phyloP scores from a whole-genome alignment of 2,888 invertebrate genomes.

The Lasioglossum marginatum region DNA sequence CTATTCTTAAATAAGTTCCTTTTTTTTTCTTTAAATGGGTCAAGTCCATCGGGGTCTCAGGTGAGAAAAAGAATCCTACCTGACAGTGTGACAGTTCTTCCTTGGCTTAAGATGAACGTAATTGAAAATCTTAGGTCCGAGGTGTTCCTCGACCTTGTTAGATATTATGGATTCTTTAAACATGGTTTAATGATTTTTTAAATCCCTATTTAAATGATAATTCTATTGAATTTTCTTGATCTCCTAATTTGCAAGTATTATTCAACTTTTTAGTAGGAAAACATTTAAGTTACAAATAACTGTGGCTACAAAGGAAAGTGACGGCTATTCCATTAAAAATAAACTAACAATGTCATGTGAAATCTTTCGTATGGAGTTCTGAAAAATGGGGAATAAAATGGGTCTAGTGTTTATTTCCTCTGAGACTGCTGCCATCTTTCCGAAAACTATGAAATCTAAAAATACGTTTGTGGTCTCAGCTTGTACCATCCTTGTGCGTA shows the following conservation, averaged over 20 bases:
- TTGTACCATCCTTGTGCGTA: background rate
- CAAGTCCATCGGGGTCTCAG: background rate
- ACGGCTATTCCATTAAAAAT: background rate
- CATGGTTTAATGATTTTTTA: no score
- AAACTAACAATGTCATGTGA: background rate
- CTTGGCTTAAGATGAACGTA: background rate
- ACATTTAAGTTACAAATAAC: background rate
- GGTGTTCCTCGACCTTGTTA: background rate
- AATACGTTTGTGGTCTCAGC: background rate
- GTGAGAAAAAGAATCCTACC: background rate
- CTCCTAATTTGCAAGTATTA: background rate
- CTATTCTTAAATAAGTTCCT: background rate
- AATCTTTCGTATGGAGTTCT: background rate
- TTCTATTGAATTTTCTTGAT: background rate
- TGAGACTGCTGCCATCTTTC: background rate
- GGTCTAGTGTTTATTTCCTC: background rate
- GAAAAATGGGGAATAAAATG: background rate
- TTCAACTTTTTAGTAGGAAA: background rate
- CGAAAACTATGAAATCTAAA: conserved; percentile 2
- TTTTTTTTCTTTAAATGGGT: background rate
- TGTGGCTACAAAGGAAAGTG: background rate
- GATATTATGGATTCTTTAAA: background rate
- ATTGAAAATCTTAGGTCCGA: background rate
- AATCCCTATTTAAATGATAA: background rate
- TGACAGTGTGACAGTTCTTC: background rate